Evolutionary conservation across 2,797 vertebrate genomes (phyloP).

Genomic region (Muscicapa comitata): DNA sequence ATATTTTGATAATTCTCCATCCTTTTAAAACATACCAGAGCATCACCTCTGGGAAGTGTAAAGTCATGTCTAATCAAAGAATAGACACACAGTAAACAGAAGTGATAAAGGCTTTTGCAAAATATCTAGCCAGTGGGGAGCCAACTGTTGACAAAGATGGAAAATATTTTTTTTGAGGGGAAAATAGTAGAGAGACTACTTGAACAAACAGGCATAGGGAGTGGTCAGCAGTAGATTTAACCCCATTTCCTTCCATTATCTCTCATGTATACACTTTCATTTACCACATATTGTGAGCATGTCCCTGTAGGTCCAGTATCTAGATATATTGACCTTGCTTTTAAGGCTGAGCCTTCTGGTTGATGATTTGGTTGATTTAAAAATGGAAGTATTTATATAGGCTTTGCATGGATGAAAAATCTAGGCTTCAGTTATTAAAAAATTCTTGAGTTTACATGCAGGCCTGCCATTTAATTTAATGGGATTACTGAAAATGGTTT

Average conservation of each 20-base stretch:
- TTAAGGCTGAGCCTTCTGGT: background rate
- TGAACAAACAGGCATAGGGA: background rate
- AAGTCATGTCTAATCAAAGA: background rate
- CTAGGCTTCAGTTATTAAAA: background rate
- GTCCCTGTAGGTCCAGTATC: background rate
- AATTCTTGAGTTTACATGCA: background rate
- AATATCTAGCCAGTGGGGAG: background rate
- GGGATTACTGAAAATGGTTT: background rate
- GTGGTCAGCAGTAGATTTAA: background rate
- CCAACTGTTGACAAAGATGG: background rate
- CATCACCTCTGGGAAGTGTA: background rate
- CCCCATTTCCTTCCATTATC: background rate
- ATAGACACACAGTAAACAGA: background rate
- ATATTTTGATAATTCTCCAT: background rate
- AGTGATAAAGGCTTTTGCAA: background rate
- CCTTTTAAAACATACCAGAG: background rate
- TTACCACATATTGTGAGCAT: background rate
- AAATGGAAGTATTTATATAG: background rate
- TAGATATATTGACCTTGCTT: background rate
- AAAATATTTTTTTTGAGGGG: background rate
- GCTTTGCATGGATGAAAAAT: background rate
- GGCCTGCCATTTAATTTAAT: background rate
- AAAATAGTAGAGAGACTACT: background rate
- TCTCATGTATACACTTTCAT: background rate
- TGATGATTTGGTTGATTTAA: background rate